Base-by-base conservation (phyloP, 2,113 vertebrate species). In the Malurus alboscapulatus region DNA sequence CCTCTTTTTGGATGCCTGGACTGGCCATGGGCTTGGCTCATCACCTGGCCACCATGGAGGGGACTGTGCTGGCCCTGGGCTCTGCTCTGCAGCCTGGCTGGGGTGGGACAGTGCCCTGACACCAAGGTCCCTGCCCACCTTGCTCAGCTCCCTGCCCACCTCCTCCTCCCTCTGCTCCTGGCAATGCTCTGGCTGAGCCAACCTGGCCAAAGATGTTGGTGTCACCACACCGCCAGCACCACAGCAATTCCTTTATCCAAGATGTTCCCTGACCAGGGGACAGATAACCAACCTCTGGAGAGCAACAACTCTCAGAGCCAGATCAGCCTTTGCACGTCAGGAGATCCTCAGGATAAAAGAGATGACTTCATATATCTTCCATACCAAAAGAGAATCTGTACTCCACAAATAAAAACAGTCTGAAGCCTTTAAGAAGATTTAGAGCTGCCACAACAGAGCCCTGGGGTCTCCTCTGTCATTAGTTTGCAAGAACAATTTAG, bases 371-470 rank as follows among this genome's bases (percentile, higher is more conserved):
- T 61, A 5, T 17, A 78, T 94, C 90, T 90, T 88, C 2, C 2
- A 57, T 69, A 78, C 30, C 63, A 53, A 87, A 86, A 67, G 40
- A 79, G 80, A 84, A 90, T 71, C 42, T 61, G 63, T 34, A 22
- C 65, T 95, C 68, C 48, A 48, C 87, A 92, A 94, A 94, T 78
- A 85, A 88, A 96, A 95, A 76, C 69, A 87, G 47, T 66, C 79
- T 78, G 84, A 80, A 83, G 77, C 93, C 69, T 90, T 92, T 89
- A 93, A 59, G 36, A 84, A 87, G 78, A 91, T 91, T 67, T 87
- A 95, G 72, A 92, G 57, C 58, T 83, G 74, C 72, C 81, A 93
- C 47, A 82, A 82, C 26, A 61, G 73, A 94, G 67, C 72, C 80
- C 72, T 44, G 66, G 79, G 72, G 65, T 93, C 91, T 58, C 30